These are phyloP conservation scores for Drosophila sp. DNA, from an alignment of 1,140 invertebrate genomes.

Conservation along the genomic window DNA sequence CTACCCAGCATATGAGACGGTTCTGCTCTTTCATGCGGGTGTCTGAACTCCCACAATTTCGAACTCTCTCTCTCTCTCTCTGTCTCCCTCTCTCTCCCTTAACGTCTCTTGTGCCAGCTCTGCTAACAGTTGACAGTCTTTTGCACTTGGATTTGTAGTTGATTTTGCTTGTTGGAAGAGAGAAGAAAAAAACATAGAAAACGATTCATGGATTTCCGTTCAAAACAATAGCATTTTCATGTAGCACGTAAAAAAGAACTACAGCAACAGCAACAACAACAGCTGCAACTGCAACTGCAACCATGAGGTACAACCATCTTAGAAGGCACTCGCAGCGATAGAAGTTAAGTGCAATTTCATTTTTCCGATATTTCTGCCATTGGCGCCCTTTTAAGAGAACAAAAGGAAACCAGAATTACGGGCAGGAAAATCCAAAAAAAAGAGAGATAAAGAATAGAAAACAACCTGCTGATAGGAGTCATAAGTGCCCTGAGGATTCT, in stretches of 20 bases:
- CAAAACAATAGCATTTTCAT: conserved; percentile 81
- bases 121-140: conserved; percentile 65
- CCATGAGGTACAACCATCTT: conserved; percentile 11
- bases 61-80: neutral
- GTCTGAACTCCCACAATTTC: conserved; percentile 10
- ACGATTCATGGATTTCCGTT: conserved; percentile 80
- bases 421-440: conserved; percentile 39
- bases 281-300: conserved; percentile 3
- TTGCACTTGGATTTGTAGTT: conserved; percentile 62
- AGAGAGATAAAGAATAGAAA: conserved; percentile 37
- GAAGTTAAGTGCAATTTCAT: conserved; percentile 75
- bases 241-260: conserved; percentile 62
- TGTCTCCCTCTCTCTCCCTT: neutral
- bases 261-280: conserved; percentile 16
- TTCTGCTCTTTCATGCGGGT: conserved; percentile 60
- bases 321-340: conserved; percentile 57
- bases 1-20: conserved; percentile 64
- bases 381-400: conserved; percentile 70
- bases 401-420: conserved; percentile 28
- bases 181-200: conserved; percentile 71
- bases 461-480: conserved; percentile 8
- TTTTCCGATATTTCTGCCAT: conserved; percentile 67
- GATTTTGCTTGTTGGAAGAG: conserved; percentile 23
- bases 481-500: conserved; percentile 32
- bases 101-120: neutral